Conservation (phyloP, 53 echinoderm and acorn worm species). For the Pentamera pediparva region DNA sequence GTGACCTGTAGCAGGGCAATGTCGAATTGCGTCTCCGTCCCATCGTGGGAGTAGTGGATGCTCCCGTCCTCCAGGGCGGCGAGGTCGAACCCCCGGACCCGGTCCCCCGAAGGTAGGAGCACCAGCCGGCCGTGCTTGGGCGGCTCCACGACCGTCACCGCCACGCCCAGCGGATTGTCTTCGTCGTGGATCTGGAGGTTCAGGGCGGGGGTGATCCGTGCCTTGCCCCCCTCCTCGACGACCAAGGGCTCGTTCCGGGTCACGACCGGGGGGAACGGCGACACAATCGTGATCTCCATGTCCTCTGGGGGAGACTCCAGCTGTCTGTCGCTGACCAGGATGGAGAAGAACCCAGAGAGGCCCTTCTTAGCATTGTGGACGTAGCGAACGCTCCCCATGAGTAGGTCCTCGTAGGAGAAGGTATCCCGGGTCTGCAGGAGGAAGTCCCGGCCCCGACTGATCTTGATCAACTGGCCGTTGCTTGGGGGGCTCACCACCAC, state of each 20-base stretch:
- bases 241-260: constrained; percentile 87
- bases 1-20: constrained; percentile 73
- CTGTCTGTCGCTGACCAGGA: constrained; percentile 78
- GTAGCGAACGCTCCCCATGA: constrained; percentile 68
- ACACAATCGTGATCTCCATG: constrained; percentile 69
- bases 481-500: constrained; percentile 78
- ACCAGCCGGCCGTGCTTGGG: constrained; percentile 80
- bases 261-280: constrained; percentile 69
- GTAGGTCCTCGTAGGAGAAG: constrained; percentile 70
- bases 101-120: constrained; percentile 49
- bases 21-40: constrained; percentile 82
- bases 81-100: constrained; percentile 45
- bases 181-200: constrained; percentile 84
- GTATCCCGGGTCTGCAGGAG: constrained; percentile 54
- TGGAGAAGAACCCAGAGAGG: constrained; percentile 62
- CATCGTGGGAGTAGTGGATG: constrained; percentile 80
- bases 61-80: constrained; percentile 59
- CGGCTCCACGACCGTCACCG: constrained; percentile 69
- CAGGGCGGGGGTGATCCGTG: constrained; percentile 53
- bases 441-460: constrained; percentile 55
- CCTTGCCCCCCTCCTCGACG: constrained; percentile 72
- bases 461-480: constrained; percentile 85
- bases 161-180: constrained; percentile 77
- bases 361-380: constrained; percentile 56
- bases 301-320: constrained; percentile 64